Evolutionary conservation across 2,888 invertebrate genomes (phyloP).

Genomic region (Selenia dentaria): DNA sequence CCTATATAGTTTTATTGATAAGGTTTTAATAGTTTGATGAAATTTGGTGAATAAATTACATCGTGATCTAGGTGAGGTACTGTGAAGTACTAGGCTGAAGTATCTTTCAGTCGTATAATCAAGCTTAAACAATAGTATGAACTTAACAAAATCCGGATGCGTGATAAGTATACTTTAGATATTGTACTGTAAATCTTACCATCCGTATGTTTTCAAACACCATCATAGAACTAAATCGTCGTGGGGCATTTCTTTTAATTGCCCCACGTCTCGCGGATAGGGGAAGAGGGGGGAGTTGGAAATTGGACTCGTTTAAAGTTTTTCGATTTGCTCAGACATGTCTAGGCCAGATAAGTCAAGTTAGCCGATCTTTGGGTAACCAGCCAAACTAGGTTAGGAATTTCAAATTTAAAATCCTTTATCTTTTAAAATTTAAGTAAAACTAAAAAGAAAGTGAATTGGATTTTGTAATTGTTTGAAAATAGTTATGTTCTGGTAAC

Average conservation of each 20-base stretch:
- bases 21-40: too few species aligned
- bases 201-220: constrained; percentile 3
- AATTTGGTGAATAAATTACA: too few species aligned
- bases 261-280: constrained; percentile 60
- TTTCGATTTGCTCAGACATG: constrained; percentile 72
- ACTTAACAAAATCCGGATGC: too few species aligned
- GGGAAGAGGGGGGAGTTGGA: constrained; percentile 30
- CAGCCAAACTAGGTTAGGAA: constrained; percentile 2
- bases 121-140: too few species aligned
- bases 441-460: constrained; percentile 8
- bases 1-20: too few species aligned
- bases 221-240: constrained; percentile 44
- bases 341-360: constrained; percentile 47
- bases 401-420: constrained; percentile 13
- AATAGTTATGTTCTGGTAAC: too few species aligned
- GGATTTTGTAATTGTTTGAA: neutral
- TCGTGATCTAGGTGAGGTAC: too few species aligned
- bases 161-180: too few species aligned
- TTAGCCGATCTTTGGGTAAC: constrained; percentile 16
- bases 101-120: too few species aligned
- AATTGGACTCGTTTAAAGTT: constrained; percentile 77
- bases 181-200: too few species aligned
- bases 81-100: too few species aligned
- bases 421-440: constrained; percentile 12
- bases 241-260: constrained; percentile 74